Evolutionary conservation across 2,888 invertebrate genomes (phyloP), one percentile per base, ranked within the genome.

Genomic region (Rhingia rostrata): DNA sequence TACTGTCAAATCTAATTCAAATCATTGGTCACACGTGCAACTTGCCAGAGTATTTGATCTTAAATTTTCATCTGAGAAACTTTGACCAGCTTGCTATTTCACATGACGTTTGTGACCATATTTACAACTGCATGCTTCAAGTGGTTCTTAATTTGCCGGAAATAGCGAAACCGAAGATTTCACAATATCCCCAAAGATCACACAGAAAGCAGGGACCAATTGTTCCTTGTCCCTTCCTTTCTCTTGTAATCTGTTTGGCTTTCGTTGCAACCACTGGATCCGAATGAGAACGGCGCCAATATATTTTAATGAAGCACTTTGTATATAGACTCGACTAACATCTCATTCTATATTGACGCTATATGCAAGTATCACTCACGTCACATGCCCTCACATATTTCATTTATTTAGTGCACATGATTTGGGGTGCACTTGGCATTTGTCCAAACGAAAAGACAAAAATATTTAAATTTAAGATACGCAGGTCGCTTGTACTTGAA

Each of bases 351-450:
- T 12, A 37, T 43, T 10, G 32, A 53, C 41, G 35, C 41, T 63
- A 53, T 66, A 49, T 66, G 49, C 61, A 60, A 41, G 67, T 60
- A 64, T 53, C 63, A 14, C 32, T 56, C 54, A 61, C 69, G 64
- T 75, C 74, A 70, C 79, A 84, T 84, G 74, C 74, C 64, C 61
- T 78, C 74, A 75, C 41, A 54, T 66, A 49, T 84, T 75, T 73
- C 39, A 70, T 66, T 83, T 41, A 74, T 78, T 78, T 58, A 67
- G 69, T 67, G 66, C 82, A 77, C 82, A 83, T 74, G 74, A 84
- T 79, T 66, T 43, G 47, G 30, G 39, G 33, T 60, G 60, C 70
- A 74, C 49, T 75, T 79, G 84, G 79, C 74, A 45, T 10, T 49
- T 22, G 35, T 54, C 74, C 84, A 70, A 61, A 72, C 39, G 6